Base-by-base conservation (phyloP, 2,797 vertebrate species). In the Bryconaethiops microstoma region DNA sequence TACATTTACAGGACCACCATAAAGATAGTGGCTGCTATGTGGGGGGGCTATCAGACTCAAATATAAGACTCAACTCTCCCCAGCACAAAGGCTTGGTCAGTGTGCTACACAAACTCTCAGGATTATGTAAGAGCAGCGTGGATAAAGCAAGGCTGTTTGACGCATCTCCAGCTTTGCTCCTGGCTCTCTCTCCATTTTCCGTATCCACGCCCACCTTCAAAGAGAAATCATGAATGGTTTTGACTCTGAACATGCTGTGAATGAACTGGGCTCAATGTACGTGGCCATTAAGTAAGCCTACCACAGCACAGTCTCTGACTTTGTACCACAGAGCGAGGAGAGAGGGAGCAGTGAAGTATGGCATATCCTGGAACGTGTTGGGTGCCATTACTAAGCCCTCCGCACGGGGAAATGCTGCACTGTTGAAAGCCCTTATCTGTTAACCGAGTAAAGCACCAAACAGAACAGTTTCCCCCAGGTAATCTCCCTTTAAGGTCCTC, bases 151-250 rank as follows among this genome's bases (percentile, higher is more conserved):
- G 45, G 17, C 60, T 73, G 81, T 82, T 82, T 83, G 85, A 21
- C 45, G 79, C 8, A 21, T 86, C 74, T 79, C 68, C 81, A 60
- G 16, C 19, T 48, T 52, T 6, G 4, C 59, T 71, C 21, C 79
- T 69, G 79, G 67, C 71, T 70, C 57, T 84, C 50, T 78, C 74
- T 59, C 71, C 40, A 68, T 79, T 73, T 62, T 13, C 45, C 64
- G 75, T 79, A 84, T 84, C 82, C 57, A 23, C 82, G 77, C 50
- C 35, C 77, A 54, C 79, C 84, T 88, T 90, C 82, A 89, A 84
- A 88, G 77, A 72, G 77, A 82, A 80, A 68, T 76, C 55, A 73
- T 76, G 60, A 88, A 85, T 52, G 69, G 82, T 55, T 67, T 60
- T 68, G 76, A 81, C 73, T 88, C 45, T 74, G 64, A 78, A 79